Conservation (phyloP, 2,797 vertebrate genomes). For the Falco peregrinus region DNA sequence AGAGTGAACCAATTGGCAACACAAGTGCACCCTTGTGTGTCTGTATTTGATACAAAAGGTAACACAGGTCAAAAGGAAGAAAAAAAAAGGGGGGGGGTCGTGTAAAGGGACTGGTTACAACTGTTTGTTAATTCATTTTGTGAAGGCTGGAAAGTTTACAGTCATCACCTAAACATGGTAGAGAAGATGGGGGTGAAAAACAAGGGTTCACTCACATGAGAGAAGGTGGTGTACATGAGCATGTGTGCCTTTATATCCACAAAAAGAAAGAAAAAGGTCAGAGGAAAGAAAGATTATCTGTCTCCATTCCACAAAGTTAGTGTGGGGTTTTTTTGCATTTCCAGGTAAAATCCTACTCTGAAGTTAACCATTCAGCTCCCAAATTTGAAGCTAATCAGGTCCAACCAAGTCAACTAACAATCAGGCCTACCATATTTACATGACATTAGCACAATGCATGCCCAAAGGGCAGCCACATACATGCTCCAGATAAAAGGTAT, state of each 20-base stretch:
- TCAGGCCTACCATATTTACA: background rate
- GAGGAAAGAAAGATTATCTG: background rate
- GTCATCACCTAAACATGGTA: background rate
- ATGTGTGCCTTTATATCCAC: background rate
- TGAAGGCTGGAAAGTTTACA: background rate
- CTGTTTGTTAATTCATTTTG: background rate
- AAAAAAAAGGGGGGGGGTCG: no score
- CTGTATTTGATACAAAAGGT: background rate
- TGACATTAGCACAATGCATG: background rate
- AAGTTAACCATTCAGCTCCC: background rate
- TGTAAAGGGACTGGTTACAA: background rate
- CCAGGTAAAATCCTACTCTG: background rate
- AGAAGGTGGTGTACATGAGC: background rate
- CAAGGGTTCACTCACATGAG: rapidly evolving
- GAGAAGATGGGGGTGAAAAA: background rate
- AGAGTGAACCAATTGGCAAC: background rate
- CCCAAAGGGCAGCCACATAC: background rate
- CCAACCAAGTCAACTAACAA: background rate
- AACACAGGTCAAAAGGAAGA: background rate
- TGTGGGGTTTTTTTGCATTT: background rate
- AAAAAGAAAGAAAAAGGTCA: background rate
- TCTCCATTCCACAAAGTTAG: background rate
- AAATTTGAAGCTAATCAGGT: background rate
- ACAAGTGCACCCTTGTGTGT: no score
- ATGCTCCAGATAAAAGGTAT: background rate